Base-by-base conservation (phyloP, 1,140 invertebrate species). In the Mizuhopecten yessoensis region DNA sequence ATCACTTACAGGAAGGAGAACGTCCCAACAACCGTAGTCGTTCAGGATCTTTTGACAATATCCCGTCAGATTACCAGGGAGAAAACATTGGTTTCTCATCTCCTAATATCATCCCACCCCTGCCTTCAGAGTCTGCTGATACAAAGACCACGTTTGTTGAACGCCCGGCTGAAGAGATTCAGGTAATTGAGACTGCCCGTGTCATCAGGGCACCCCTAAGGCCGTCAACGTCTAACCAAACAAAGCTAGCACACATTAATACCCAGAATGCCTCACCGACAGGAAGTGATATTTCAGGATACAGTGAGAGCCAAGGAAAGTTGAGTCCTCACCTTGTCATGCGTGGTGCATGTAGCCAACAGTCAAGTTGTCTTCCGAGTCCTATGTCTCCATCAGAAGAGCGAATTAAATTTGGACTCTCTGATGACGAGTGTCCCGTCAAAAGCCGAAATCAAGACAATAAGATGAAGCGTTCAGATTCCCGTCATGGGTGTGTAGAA, bases 101-200 rank as follows among this genome's bases (percentile, higher is more conserved):
- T 88, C 75, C 45, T 75, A 88, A 29, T n/a, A 34, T 88, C 45
- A 23, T 75, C 34, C 49, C 36, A 39, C 57, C 87, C 75, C 34
- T 57, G 57, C 45, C 87, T 29, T n/a, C 75, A 88, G 42, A 75
- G 2, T 33, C 42, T 89, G 10, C 17, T n/a, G 29, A 86, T 45
- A 17, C n/a, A n/a, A 36, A 86, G 42, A 91, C 92, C 88, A 88
- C 90, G 33, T 93, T 90, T 91, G 92, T 93, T 15, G 94, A 94
- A 45, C 42, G 93, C n/a, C 94, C 93, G n/a, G 91, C 86, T 33
- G 89, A 91, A 42, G 94, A 93, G 87, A 92, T 94, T 17, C 93
- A 94, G 57, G 92, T 94, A 33, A 90, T 92, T 87, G 94, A 94
- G 87, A 92, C 93, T 42, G 92, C 94, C 15, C 87, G 91, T 45